These are phyloP conservation scores for Cotesia typhae DNA, from an alignment of 1,140 invertebrate species.

Conservation along the genomic window DNA sequence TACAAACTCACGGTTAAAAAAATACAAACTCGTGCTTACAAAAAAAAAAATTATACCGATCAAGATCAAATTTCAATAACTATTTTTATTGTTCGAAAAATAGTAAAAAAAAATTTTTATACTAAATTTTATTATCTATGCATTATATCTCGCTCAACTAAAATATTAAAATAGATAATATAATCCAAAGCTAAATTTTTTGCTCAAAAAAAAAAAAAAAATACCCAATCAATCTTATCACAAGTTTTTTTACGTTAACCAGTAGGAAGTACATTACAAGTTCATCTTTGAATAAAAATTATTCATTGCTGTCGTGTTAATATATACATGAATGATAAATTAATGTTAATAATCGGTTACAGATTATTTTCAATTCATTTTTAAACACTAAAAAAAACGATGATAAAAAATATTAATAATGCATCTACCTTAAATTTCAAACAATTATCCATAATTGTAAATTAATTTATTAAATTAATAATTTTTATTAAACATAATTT, in stretches of 20 bases:
- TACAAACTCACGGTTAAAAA: no score
- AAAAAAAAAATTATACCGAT: no score
- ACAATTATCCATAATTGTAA: no score
- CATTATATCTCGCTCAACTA: background rate
- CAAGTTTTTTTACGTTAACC: conserved; percentile 13
- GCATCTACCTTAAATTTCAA: no score
- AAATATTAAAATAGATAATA: background rate
- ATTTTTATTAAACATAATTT: no score
- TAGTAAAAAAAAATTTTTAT: no score
- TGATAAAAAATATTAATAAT: background rate
- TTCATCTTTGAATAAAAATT: conserved; percentile 29
- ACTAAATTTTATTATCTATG: no score
- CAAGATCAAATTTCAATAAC: no score
- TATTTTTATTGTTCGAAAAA: no score
- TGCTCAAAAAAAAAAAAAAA: conserved; percentile 4
- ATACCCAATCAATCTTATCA: conserved; percentile 18
- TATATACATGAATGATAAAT: conserved; percentile 8
- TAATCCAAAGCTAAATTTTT: background rate
- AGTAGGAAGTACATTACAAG: conserved; percentile 28
- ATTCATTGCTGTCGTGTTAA: conserved; percentile 4
- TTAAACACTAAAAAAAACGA: background rate
- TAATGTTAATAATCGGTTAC: conserved; percentile 18
- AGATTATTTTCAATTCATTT: conserved; percentile 1
- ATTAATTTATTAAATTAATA: no score
- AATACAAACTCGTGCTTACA: no score